Evolutionary conservation across 35 echinoderm and acorn worm genomes (phyloP), one percentile per base, ranked within the genome.

Genomic region (Holothuria glaberrima): DNA sequence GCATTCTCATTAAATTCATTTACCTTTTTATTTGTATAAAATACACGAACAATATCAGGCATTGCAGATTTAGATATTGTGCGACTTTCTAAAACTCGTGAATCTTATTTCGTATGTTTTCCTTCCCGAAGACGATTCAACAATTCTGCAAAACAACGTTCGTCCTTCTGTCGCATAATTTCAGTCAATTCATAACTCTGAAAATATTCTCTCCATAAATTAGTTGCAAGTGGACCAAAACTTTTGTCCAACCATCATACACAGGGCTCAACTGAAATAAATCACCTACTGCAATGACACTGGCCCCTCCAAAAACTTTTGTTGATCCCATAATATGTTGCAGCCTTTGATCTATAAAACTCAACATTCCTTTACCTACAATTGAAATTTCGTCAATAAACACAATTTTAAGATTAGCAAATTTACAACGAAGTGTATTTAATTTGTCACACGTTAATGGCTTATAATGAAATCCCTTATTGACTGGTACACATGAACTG

Each of bases 151-250:
- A 74, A 92, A 19, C 13, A 21, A 30, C 86, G 65, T 30, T 92
- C 90, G 60, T 86, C 90, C 60, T 76, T 92, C 46, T 92, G 80
- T 20, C 90, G 80, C 82, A 92, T 92, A 21, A 86, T 92, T 92
- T 92, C 80, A 31, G 90, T 92, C 3, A 92, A 82, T 65, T 92
- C 82, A 73, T 71, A 84, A 17, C 24, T 22, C 4, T 18, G 4
- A 64, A 82, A 91, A 52, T 91, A 4, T 52, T 82, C 80, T 48
- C 86, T 92, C 90, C 90, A 92, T 34, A 92, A 54, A 32, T 86
- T 74, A n/a, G 80, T 74, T 52, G 62, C 80, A 24, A 91, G 45
- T 5, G 46, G 41, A 18, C 61, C 79, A 86, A 86, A 83, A 44
- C 33, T 50, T 30, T 9, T 38, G 18, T 20, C 80, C 80, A 86